Evolutionary conservation across 2,888 invertebrate genomes (phyloP).

Genomic region (Leuctra nigra): DNA sequence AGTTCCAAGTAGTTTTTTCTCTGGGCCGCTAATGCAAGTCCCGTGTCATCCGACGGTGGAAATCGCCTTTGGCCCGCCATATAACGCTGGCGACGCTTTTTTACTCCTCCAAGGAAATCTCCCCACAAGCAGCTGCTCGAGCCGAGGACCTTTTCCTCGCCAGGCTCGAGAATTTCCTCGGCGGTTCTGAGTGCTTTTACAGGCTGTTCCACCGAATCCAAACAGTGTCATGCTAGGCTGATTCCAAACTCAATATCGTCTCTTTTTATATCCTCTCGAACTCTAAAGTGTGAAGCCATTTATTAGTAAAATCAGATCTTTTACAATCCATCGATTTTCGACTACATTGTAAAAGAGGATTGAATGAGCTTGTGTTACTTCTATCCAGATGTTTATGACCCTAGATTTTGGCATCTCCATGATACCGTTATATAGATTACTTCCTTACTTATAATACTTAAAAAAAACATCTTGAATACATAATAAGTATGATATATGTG

Average conservation of each 20-base stretch:
- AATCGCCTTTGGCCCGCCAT: conserved; percentile 27
- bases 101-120: conserved; percentile 6
- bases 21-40: conserved; percentile 26
- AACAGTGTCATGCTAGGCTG: conserved; percentile 7
- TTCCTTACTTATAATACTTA: too few species aligned
- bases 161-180: background rate
- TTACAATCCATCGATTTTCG: too few species aligned
- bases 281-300: too few species aligned
- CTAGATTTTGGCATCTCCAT: too few species aligned
- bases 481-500: too few species aligned
- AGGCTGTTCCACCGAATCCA: background rate
- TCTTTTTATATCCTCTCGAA: background rate
- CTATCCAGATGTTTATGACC: too few species aligned
- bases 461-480: too few species aligned
- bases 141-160: background rate
- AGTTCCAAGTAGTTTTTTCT: conserved; percentile 23
- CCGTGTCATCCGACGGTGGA: conserved; percentile 25
- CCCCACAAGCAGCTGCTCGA: conserved; percentile 4
- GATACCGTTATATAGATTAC: too few species aligned
- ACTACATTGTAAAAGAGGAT: too few species aligned
- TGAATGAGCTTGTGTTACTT: too few species aligned
- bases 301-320: too few species aligned
- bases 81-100: conserved; percentile 3
- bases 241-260: conserved; percentile 3
- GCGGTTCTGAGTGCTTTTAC: conserved; percentile 10